Evolutionary conservation across 2,113 vertebrate genomes (phyloP).

Genomic region (Varanus salvator): DNA sequence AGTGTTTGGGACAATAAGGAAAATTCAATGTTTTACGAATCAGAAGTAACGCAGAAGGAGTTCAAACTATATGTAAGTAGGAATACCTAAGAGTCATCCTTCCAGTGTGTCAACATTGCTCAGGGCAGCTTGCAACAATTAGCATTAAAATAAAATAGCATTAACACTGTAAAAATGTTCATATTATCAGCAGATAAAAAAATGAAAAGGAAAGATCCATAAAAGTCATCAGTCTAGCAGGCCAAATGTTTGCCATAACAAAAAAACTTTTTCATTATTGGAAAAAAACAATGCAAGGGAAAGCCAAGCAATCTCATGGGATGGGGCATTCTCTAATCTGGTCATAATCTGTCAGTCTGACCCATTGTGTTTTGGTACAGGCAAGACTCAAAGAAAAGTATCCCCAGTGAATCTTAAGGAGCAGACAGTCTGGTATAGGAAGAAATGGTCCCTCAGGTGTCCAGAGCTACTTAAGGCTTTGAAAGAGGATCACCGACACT

Average conservation of each 20-base stretch:
- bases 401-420: not conserved
- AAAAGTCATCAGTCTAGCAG: not conserved
- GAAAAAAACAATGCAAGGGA: not conserved
- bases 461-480: not conserved
- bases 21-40: not conserved
- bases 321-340: not conserved
- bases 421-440: not conserved
- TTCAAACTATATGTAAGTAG: not conserved
- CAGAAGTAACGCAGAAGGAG: not conserved
- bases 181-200: not conserved
- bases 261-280: not conserved
- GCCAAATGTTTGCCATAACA: not conserved
- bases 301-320: not conserved
- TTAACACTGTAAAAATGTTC: not conserved
- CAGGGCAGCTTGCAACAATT: not conserved
- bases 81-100: not conserved
- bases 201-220: not conserved
- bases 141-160: not conserved
- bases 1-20: not conserved
- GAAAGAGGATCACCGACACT: not conserved
- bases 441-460: not conserved
- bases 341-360: not conserved
- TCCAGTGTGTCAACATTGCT: not conserved
- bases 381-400: not conserved
- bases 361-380: not conserved